These are phyloP conservation scores for Ooceraea biroi DNA, from an alignment of 1,140 invertebrate genomes.

Conservation along the genomic window DNA sequence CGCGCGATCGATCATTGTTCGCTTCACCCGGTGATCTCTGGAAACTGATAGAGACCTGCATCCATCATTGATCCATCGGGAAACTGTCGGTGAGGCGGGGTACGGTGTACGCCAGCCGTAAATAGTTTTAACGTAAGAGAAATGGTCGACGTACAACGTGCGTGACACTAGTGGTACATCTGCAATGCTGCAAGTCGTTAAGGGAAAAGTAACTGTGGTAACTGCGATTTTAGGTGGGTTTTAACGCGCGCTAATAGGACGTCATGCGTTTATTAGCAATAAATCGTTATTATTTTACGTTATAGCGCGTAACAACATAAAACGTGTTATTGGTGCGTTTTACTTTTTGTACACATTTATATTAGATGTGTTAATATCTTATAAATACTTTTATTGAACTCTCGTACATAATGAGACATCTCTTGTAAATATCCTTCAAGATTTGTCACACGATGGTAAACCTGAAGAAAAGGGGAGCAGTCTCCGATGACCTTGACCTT, in stretches of 20 bases:
- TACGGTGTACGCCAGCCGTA: constrained; percentile 66
- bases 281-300: neutral
- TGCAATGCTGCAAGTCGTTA: neutral
- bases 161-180: constrained; percentile 42
- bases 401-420: too few relatives aligned
- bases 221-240: constrained; percentile 16
- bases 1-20: constrained; percentile 77
- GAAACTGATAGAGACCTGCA: constrained; percentile 69
- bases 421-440: neutral
- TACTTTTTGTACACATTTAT: neutral
- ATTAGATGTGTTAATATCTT: too few relatives aligned
- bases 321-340: neutral
- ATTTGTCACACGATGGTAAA: neutral
- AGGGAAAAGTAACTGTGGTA: constrained; percentile 10
- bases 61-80: constrained; percentile 76
- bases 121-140: constrained; percentile 76
- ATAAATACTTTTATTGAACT: too few relatives aligned
- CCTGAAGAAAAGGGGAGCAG: too few relatives aligned
- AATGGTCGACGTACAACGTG: constrained; percentile 67
- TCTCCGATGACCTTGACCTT: too few relatives aligned
- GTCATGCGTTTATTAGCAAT: constrained; percentile 10
- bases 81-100: constrained; percentile 71
- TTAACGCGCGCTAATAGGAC: neutral
- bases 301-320: neutral
- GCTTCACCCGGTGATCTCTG: constrained; percentile 70